These are phyloP conservation scores for Drosophila recens DNA, from an alignment of 2,888 invertebrate genomes.

Conservation along the genomic window DNA sequence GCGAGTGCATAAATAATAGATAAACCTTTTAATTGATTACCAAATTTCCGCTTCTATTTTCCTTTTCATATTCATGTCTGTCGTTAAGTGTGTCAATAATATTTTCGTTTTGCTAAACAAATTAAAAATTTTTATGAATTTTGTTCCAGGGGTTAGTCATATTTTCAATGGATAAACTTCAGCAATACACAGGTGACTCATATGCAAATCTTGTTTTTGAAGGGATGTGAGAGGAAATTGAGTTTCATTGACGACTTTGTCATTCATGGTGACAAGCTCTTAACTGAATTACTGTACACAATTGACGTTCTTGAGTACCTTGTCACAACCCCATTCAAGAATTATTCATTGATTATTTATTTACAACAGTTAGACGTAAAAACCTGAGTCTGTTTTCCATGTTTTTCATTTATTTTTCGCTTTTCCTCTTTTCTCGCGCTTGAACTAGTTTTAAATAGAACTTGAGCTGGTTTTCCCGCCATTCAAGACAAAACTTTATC, in stretches of 20 bases:
- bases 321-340: not conserved
- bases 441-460: not conserved
- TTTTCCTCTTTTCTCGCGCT: not conserved
- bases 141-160: slow-evolving; percentile 1
- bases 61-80: not conserved
- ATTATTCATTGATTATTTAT: slow-evolving; percentile 34
- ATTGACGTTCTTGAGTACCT: slow-evolving; percentile 6
- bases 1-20: slow-evolving; percentile 30
- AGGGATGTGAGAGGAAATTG: not conserved
- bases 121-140: not conserved
- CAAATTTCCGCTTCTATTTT: slow-evolving; percentile 2
- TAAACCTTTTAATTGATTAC: slow-evolving; percentile 26
- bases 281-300: not conserved
- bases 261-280: slow-evolving; percentile 5
- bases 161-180: not conserved
- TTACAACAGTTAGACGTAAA: not conserved
- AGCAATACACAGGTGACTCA: not conserved
- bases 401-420: not conserved
- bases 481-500: not conserved
- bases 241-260: slow-evolving; percentile 3
- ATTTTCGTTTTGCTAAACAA: not conserved
- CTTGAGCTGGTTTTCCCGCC: not conserved
- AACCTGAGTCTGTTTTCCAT: not conserved
- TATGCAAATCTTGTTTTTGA: slow-evolving; percentile 10
- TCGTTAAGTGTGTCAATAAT: slow-evolving; percentile 22